Percentiles rank a stretch among this genome's conserved stretches.
Evolutionary conservation across 1,140 invertebrate genomes (phyloP).

Genomic region (Tyrophagus putrescentiae): DNA sequence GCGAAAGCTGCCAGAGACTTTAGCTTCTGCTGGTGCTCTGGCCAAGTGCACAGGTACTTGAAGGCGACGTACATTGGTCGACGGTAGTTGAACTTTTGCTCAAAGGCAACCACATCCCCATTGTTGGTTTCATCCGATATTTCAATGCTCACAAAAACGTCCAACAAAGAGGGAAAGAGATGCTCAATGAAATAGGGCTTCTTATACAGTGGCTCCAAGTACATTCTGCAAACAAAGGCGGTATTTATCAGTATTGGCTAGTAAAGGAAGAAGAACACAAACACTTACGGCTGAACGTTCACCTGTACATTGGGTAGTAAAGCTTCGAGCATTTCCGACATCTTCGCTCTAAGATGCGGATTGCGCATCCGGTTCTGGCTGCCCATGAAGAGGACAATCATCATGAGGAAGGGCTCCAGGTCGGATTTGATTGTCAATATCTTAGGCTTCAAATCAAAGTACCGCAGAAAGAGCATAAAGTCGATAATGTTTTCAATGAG

Average conservation of each 20-base stretch:
- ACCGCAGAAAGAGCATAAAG: slow-evolving; percentile 26
- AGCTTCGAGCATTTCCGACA: slow-evolving; percentile 74
- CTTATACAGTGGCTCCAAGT: slow-evolving; percentile 58
- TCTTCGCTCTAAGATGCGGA: slow-evolving; percentile 72
- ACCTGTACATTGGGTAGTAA: slow-evolving; percentile 41
- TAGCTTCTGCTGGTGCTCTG: slow-evolving; percentile 55
- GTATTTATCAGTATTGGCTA: background rate
- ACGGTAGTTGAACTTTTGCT: slow-evolving; percentile 92
- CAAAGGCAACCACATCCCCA: slow-evolving; percentile 83
- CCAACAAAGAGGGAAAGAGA: slow-evolving; percentile 55
- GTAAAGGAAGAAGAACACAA: background rate
- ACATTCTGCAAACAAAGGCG: slow-evolving; percentile 27
- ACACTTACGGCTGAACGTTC: slow-evolving; percentile 13
- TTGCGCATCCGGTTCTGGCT: slow-evolving; percentile 64
- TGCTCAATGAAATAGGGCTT: slow-evolving; percentile 53
- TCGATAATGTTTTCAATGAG: slow-evolving; percentile 29
- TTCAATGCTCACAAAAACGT: slow-evolving; percentile 91
- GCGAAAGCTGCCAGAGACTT: slow-evolving; percentile 63
- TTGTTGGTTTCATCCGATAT: slow-evolving; percentile 47
- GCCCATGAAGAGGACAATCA: slow-evolving; percentile 51
- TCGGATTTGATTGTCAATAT: slow-evolving; percentile 40
- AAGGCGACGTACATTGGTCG: slow-evolving; percentile 85
- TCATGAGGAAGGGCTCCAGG: slow-evolving; percentile 52
- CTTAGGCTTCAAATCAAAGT: slow-evolving; percentile 25
- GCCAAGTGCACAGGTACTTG: slow-evolving; percentile 71